Base-by-base conservation (phyloP, 2,888 invertebrate genomes). In the Philaethria dido region DNA sequence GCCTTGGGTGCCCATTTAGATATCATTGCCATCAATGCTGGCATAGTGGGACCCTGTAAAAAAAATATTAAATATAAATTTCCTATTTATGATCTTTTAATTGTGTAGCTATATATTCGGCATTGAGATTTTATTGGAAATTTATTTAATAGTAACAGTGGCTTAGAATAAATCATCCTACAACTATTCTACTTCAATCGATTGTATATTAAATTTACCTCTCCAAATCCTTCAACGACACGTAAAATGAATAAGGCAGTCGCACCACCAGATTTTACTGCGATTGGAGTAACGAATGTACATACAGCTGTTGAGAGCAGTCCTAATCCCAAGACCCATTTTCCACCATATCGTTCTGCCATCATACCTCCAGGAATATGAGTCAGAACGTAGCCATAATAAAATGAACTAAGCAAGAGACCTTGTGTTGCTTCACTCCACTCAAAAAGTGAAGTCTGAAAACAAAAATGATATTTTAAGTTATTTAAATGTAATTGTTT, bases 331-430 rank as follows among this genome's bases (percentile, higher is more conserved):
- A 97, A 91, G 0, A 97, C 94, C 93, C 97, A 96, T 86, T 98
- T 98, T 3, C 97, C 98, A 13, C 98, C 98, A 73, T 95, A 96
- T 72, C 93, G 94, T 77, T 97, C 97, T 0, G 97, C 95, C 62
- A 98, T 78, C 80, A 96, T 93, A 36, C 97, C 98, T 29, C 97
- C 98, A 0, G 98, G 98, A 13, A 98, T 84, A 77, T 97, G 97
- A 0, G 97, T 97, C 0, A 97, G 66, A 1, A 97, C 94, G 82
- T 97, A 97, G 0, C 97, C 97, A 89, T 96, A 97, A 87, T 96
- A 98, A 83, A 98, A 97, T 0, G 96, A 94, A 16, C 96, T 95
- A 0, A 97, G 89, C 13, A 97, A 94, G n/a, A 96, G 78, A 0
- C 97, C 97, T 88, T 96, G 96, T 0, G 94, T 93, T 20, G 93